These are phyloP conservation scores for Dendrocincla tyrannina DNA, from an alignment of 2,797 vertebrate species.

Conservation along the genomic window DNA sequence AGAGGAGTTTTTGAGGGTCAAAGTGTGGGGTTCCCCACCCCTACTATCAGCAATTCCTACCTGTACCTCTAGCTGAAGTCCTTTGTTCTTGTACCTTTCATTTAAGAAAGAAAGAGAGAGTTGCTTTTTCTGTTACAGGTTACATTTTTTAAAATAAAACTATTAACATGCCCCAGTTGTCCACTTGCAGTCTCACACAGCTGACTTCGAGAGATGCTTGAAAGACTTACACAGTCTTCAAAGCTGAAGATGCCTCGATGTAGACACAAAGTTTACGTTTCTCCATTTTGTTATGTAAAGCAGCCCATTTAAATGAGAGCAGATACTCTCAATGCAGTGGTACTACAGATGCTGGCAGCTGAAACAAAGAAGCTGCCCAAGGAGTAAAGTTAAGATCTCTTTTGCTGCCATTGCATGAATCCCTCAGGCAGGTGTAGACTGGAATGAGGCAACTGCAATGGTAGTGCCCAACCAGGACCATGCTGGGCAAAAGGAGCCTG, in stretches of 20 bases:
- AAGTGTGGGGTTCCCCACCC: neutral
- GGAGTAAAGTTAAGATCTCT: neutral
- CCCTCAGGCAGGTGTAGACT: neutral
- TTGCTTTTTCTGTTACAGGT: neutral
- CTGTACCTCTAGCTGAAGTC: neutral
- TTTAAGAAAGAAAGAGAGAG: neutral
- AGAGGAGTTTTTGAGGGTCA: neutral
- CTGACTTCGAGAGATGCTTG: neutral
- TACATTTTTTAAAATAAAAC: neutral
- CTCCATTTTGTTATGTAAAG: neutral
- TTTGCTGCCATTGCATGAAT: neutral
- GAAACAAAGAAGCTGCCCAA: neutral
- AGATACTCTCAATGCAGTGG: neutral
- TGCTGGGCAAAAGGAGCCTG: accelerated
- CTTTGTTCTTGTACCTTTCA: neutral
- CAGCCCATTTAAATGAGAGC: neutral
- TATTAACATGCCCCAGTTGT: neutral
- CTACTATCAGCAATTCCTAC: neutral
- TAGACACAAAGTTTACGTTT: neutral
- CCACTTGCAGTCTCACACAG: neutral
- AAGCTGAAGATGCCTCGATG: neutral
- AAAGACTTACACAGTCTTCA: neutral
- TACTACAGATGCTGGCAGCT: neutral
- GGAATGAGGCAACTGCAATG: neutral
- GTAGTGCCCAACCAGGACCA: neutral